A percentile compares a stretch with the other conserved stretches of the same genome.
Evolutionary conservation across 1,140 invertebrate genomes (phyloP).

Genomic region (Drosophila subobscura): DNA sequence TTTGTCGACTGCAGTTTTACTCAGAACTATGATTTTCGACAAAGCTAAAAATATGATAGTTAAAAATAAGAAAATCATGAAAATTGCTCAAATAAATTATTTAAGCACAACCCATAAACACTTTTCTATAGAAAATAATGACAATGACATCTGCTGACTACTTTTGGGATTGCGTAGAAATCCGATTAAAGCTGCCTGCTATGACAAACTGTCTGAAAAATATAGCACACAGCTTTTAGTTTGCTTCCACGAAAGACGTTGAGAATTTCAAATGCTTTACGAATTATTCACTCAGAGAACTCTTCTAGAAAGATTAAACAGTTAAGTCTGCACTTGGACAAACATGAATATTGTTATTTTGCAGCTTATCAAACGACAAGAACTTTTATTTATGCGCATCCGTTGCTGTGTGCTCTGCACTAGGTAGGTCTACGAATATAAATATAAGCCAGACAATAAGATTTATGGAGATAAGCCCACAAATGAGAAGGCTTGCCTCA

Average conservation of each 20-base stretch:
- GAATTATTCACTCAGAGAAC: background rate
- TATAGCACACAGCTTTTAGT: background rate
- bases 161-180: background rate
- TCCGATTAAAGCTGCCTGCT: background rate
- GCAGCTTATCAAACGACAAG: constrained; percentile 17
- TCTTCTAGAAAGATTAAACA: background rate
- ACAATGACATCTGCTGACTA: too few relatives aligned
- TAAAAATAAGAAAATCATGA: too few relatives aligned
- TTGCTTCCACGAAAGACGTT: background rate
- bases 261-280: background rate
- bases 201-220: background rate
- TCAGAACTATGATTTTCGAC: too few relatives aligned
- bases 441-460: constrained; percentile 30
- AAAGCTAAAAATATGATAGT: too few relatives aligned
- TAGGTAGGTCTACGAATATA: background rate
- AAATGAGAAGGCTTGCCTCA: constrained; percentile 16
- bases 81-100: too few relatives aligned
- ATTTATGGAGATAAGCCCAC: constrained; percentile 45
- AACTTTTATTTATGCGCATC: constrained; percentile 29
- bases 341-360: constrained; percentile 6
- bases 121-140: too few relatives aligned
- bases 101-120: too few relatives aligned
- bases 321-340: constrained; percentile 6
- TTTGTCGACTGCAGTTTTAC: too few relatives aligned
- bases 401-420: constrained; percentile 41